Percentiles rank a stretch among this genome's conserved stretches.
Conservation (phyloP, 2,797 vertebrate genomes). For the Pangasius larnaudii region DNA sequence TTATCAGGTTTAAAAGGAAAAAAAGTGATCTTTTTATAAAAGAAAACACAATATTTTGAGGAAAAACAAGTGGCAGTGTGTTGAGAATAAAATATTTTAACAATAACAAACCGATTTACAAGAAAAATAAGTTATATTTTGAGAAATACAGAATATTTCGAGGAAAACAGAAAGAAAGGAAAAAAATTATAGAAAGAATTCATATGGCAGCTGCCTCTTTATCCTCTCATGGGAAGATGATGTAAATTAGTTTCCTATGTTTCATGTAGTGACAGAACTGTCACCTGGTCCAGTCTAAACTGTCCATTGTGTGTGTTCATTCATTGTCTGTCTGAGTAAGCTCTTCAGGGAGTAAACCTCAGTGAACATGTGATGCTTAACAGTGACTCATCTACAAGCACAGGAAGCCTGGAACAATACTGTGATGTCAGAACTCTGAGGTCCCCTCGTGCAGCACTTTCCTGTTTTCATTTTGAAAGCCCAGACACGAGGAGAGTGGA, state of each 20-base stretch:
- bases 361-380: not conserved
- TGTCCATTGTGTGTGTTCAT: not conserved
- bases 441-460: conserved; percentile 45
- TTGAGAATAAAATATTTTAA: not conserved
- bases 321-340: not conserved
- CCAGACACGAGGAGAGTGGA: conserved; percentile 22
- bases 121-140: not conserved
- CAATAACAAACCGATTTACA: not conserved
- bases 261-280: not conserved
- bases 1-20: not conserved
- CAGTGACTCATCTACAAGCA: conserved; percentile 39
- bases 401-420: conserved; percentile 65
- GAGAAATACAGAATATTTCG: not conserved
- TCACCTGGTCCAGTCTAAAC: not conserved
- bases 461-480: conserved; percentile 58
- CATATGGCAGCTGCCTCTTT: not conserved
- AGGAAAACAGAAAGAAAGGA: not conserved
- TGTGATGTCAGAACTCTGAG: conserved; percentile 57
- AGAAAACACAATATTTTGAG: not conserved
- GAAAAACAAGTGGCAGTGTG: not conserved
- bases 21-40: too few relatives aligned
- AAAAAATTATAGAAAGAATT: not conserved
- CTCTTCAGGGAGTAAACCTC: not conserved
- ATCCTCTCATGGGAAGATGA: not conserved
- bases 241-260: not conserved